Percentiles rank a stretch among this genome's conserved stretches.
Conservation (phyloP, 2,797 vertebrate species). For the Eulemur coronatus region DNA sequence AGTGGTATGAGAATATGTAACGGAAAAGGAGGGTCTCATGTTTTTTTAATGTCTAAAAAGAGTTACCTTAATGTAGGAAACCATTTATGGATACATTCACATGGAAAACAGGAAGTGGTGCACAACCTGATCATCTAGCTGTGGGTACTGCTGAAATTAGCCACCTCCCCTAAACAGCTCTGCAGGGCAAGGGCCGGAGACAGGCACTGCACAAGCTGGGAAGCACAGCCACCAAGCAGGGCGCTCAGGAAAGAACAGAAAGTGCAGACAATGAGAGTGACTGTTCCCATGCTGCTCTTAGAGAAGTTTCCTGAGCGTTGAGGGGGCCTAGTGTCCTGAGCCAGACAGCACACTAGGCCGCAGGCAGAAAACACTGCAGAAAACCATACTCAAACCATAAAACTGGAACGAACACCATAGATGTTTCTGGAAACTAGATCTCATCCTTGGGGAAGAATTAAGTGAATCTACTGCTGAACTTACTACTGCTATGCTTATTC, state of each 20-base stretch:
- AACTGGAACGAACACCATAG: neutral
- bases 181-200: neutral
- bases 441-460: too few relatives aligned
- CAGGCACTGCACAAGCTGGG: neutral
- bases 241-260: neutral
- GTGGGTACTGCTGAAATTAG: neutral
- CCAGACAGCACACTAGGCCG: neutral
- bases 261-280: neutral
- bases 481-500: accelerated
- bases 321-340: too few relatives aligned
- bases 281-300: neutral
- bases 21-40: neutral
- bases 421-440: neutral
- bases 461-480: accelerated
- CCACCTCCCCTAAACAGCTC: accelerated
- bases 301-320: neutral
- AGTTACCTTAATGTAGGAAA: neutral
- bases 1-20: neutral
- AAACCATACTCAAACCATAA: neutral
- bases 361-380: neutral
- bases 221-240: accelerated
- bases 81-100: neutral
- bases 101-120: neutral
- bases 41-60: neutral
- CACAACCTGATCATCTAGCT: too few relatives aligned